Conservation (phyloP, 1,140 invertebrate species). For the Monomorium pharaonis region DNA sequence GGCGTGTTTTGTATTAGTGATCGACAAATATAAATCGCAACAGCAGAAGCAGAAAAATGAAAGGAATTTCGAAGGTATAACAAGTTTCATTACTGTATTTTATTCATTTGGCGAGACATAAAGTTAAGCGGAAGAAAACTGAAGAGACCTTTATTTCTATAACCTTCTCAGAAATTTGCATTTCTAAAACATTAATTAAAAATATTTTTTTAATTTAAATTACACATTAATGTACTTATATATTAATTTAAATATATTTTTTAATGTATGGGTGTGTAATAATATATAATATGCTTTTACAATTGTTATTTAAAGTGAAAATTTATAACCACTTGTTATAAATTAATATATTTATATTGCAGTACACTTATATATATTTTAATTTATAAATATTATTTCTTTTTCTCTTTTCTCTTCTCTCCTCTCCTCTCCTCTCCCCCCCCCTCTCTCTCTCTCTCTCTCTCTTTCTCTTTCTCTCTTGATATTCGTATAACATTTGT, state of each 20-base stretch:
- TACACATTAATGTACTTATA: neutral
- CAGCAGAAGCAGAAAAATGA: conserved; percentile 37
- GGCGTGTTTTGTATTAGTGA: neutral
- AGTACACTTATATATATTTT: no score
- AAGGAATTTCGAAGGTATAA: conserved; percentile 20
- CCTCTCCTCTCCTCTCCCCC: no score
- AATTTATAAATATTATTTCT: no score
- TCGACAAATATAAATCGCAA: neutral
- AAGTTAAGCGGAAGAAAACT: no score
- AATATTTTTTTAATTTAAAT: neutral
- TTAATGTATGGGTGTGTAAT: neutral
- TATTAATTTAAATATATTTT: neutral
- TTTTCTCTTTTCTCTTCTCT: no score
- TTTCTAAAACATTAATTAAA: neutral
- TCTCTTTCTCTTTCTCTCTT: no score
- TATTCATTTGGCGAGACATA: neutral
- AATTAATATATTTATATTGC: no score
- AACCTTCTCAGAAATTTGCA: neutral
- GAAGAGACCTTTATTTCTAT: no score
- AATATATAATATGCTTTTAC: no score
- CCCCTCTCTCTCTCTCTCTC: no score
- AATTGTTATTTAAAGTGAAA: no score
- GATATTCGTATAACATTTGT: neutral
- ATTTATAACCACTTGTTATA: no score
- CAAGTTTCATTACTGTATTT: neutral